These are phyloP conservation scores for Gymnosoma rotundatum DNA, from an alignment of 2,888 invertebrate genomes.

Conservation along the genomic window DNA sequence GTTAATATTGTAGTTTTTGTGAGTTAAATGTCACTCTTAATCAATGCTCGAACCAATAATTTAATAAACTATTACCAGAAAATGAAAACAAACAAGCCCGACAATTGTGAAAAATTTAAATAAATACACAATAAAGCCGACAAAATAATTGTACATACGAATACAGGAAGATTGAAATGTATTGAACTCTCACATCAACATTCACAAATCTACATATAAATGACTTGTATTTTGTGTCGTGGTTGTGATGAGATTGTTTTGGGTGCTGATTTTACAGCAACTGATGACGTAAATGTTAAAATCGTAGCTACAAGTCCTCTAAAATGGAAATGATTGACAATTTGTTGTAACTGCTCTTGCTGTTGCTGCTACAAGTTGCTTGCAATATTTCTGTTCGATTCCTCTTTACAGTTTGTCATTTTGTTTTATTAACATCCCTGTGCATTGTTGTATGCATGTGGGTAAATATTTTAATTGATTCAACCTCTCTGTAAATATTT, in stretches of 20 bases:
- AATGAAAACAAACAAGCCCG: conserved; percentile 11
- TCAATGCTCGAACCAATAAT: conserved; percentile 58
- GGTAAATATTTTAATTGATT: conserved; percentile 52
- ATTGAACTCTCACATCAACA: not conserved
- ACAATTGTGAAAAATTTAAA: conserved; percentile 17
- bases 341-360: conserved; percentile 21
- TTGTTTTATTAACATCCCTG: not conserved
- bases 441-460: not conserved
- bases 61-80: conserved; percentile 51
- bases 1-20: conserved; percentile 11
- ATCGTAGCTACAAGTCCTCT: conserved; percentile 11
- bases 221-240: not conserved
- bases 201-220: not conserved
- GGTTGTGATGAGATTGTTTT: not conserved
- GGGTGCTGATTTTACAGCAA: not conserved
- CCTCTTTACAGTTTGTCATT: not conserved
- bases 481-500: conserved; percentile 24
- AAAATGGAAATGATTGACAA: conserved; percentile 43
- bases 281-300: not conserved
- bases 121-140: conserved; percentile 24
- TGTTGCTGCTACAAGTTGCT: not conserved
- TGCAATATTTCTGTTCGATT: not conserved
- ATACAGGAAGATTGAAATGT: conserved; percentile 6
- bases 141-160: conserved; percentile 3
- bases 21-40: conserved; percentile 25